Evolutionary conservation across 2,888 invertebrate species (phyloP), one percentile per base, ranked within the genome.

Genomic region (Philhelius pedissequus): DNA sequence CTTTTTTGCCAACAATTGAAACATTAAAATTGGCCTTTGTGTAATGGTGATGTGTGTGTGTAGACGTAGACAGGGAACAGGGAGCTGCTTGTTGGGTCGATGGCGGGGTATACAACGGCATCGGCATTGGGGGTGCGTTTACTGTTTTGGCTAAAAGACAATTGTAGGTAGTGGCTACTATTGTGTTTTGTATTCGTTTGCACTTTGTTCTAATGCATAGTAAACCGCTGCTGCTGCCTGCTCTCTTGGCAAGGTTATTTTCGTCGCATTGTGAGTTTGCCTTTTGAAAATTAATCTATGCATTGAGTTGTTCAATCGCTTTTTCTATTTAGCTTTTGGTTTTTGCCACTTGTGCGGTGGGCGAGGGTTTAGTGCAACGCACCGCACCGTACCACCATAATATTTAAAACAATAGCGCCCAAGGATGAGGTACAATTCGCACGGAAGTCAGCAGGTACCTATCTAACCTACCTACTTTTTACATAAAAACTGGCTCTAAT

Each of bases 1-100:
- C 84, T 84, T 84, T 84, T 84, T 79, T 84, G 84, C 84, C 84
- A 84, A 80, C 84, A 84, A 84, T 84, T 84, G 84, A 84, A 84
- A 84, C 80, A 84, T 84, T 84, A 79, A 84, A 80, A 84, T 84
- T 84, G 84, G 84, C 84, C 84, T 84, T 84, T 80, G 80, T 84
- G 75, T 84, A 71, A 68, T 80, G 71, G 40, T 62, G 68, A 71
- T 76, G 79, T 60, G 62, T 60, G 71, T 73, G 45, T 62, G 18
- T 60, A 69, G 43, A 74, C 60, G 45, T 25, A 9, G 43, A 27
- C 15, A 30, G n/a, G 48, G 22, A 30, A 18, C 7, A n/a, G 25
- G 13, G 38, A 11, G 30, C 35, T 20, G 20, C 20, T 35, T 52
- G 60, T 45, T 20, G 40, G 45, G 38, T 6, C 5, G 43, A 20